Conservation (phyloP, 2,888 invertebrate genomes). For the Stenichneumon culpator region DNA sequence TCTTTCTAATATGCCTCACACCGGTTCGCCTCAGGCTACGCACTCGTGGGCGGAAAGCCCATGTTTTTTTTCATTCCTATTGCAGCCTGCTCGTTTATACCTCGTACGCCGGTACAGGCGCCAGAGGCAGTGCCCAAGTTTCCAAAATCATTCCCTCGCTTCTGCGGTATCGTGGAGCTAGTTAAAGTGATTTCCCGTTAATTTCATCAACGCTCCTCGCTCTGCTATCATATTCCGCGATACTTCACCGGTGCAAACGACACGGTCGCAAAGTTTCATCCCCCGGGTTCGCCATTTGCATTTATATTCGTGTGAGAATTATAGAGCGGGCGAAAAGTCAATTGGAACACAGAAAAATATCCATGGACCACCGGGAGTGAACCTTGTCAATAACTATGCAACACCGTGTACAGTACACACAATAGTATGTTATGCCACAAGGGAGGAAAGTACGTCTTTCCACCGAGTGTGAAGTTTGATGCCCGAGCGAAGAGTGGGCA, state of each 20-base stretch:
- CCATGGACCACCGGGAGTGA: background rate
- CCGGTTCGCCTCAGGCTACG: background rate
- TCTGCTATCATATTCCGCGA: too few relatives aligned
- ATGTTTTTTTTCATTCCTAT: background rate
- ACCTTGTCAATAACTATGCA: background rate
- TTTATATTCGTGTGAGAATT: constrained; percentile 8
- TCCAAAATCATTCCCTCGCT: background rate
- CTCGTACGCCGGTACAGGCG: background rate
- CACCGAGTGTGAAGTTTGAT: too few relatives aligned
- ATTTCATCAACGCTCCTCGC: background rate
- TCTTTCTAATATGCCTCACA: constrained; percentile 4
- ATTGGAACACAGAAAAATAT: background rate
- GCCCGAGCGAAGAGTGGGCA: too few relatives aligned
- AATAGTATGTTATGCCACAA: too few relatives aligned
- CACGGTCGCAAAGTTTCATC: background rate
- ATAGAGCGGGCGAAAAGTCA: background rate
- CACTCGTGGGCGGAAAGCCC: background rate
- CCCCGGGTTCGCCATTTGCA: background rate
- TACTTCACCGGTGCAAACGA: background rate
- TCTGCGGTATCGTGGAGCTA: too few relatives aligned
- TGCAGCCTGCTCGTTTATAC: background rate
- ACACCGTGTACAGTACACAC: too few relatives aligned
- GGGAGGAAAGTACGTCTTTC: too few relatives aligned
- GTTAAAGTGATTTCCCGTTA: background rate
- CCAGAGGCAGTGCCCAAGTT: background rate